Evolutionary conservation across 2,888 invertebrate genomes (phyloP).

Genomic region (Baccha elongata): DNA sequence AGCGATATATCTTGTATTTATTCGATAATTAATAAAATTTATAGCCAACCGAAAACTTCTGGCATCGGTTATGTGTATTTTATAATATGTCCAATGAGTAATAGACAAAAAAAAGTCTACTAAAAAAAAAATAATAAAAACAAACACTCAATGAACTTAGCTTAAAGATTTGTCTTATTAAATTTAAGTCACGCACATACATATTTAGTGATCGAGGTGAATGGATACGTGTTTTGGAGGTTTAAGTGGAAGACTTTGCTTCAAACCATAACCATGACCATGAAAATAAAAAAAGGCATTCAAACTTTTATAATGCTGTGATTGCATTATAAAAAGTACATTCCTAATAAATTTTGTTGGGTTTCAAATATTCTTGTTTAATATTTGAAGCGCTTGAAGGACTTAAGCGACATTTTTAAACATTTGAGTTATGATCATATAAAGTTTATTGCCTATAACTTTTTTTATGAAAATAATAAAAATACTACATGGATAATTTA

Average conservation of each 20-base stretch:
- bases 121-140: neutral
- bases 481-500: too few relatives aligned
- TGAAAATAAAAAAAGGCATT: constrained; percentile 13
- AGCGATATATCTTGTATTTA: neutral
- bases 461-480: too few relatives aligned
- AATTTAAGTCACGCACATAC: constrained; percentile 21
- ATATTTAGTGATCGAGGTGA: constrained; percentile 31
- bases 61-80: too few relatives aligned
- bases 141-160: neutral
- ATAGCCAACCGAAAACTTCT: neutral
- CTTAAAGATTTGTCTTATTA: neutral
- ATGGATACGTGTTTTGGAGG: constrained; percentile 11
- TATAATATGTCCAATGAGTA: neutral
- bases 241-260: constrained; percentile 19
- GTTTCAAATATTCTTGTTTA: too few relatives aligned
- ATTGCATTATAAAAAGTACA: constrained; percentile 6
- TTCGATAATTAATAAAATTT: neutral
- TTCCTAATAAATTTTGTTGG: neutral
- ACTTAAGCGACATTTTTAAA: too few relatives aligned
- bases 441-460: too few relatives aligned
- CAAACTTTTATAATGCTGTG: neutral
- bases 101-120: neutral
- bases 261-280: constrained; percentile 32
- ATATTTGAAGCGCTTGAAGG: too few relatives aligned
- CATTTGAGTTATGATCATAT: too few relatives aligned